Conservation (phyloP, 2,797 vertebrate species). For the Clamator glandarius region DNA sequence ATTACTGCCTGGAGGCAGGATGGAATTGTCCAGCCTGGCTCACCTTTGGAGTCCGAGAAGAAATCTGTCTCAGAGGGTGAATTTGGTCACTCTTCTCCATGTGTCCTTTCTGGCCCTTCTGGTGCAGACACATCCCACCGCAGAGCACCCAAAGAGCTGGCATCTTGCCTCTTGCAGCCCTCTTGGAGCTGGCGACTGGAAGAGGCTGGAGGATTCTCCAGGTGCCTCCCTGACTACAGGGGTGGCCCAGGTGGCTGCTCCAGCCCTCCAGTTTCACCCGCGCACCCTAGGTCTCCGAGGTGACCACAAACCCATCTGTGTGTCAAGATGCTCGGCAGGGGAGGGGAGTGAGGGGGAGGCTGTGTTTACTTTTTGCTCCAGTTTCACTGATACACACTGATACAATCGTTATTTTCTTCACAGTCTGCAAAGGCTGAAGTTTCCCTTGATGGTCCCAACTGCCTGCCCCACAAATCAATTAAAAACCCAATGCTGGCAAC, state of each 20-base stretch:
- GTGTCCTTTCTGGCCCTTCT: not conserved
- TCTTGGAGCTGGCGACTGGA: fast-evolving
- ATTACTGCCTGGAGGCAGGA: not conserved
- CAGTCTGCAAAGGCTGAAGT: not conserved
- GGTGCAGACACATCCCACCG: not conserved
- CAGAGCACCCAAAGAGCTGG: not conserved
- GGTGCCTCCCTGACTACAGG: fast-evolving
- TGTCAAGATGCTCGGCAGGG: not conserved
- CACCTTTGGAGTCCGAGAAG: not conserved
- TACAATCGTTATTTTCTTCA: not conserved
- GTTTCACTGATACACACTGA: constrained; percentile 48
- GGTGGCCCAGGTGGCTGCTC: not conserved
- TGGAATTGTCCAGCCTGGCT: fast-evolving
- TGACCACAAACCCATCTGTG: not conserved
- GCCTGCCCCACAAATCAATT: constrained; percentile 17
- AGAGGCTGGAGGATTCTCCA: not conserved
- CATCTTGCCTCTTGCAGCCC: not conserved
- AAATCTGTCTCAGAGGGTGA: not conserved
- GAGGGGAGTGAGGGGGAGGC: not conserved
- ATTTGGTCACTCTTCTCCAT: not conserved
- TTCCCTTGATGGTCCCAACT: constrained; percentile 39
- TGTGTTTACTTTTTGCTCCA: not conserved
- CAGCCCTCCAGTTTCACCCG: not conserved
- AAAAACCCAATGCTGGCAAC: not conserved
- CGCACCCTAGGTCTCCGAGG: not conserved